Base-by-base conservation (phyloP, 2,888 invertebrate genomes). In the Mycalesis mineus region DNA sequence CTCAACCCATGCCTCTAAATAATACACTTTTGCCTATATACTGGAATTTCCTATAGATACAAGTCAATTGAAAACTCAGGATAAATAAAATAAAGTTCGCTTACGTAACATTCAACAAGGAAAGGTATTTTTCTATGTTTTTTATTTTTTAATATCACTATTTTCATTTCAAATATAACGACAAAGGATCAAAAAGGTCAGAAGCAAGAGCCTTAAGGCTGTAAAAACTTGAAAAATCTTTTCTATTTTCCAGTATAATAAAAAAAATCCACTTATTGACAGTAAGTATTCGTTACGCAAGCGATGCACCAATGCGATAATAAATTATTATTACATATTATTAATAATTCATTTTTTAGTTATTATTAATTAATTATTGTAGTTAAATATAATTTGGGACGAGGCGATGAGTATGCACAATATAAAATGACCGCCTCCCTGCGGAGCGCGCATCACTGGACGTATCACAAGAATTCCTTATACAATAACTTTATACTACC, bases 401-500 rank as follows among this genome's bases (percentile, higher is more conserved):
- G 57, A 47, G 61, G 58, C 42, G 66, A 68, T 65, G 71, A 71
- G 69, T 61, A 66, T 61, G 52, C 58, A 61, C 47, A 58, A 49
- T 58, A 55, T 45, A 60, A 63, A 65, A 51, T 50, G 61, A 57
- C 57, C 62, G 64, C 58, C 57, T 52, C 59, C 64, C 50, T 65
- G 54, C 58, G 60, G 63, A 64, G 66, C 68, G 61, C 68, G 67
- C 54, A 67, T 82, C 85, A 88, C 88, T 89, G 89, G 89, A 88
- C 87, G 79, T 89, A 89, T 89, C 89, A 89, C 89, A 89, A 84
- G 76, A 75, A 75, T 78, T 76, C 71, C 83, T 86, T 87, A 85
- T 11, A 76, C 69, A 78, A 72, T 79, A 82, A 82, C 71, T 72
- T 77, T 78, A 82, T 76, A 75, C 84, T 87, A 88, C 81, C 81